Evolutionary conservation across 2,888 invertebrate species (phyloP).

Genomic region (Stenichneumon culpator): DNA sequence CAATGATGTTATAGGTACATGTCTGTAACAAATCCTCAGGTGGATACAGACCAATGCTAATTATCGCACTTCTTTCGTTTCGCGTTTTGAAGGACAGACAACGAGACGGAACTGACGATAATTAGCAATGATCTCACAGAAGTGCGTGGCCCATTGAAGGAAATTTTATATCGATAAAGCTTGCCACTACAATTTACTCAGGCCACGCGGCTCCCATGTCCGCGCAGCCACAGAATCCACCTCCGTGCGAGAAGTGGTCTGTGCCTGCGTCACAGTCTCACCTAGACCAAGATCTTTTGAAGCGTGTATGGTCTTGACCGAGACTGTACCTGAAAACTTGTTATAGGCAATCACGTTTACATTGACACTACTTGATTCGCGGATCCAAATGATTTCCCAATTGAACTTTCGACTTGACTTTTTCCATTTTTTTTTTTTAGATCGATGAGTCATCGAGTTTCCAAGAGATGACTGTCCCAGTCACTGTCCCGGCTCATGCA

Average conservation of each 20-base stretch:
- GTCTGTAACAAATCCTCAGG: conserved; percentile 90
- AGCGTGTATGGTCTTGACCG: conserved; percentile 75
- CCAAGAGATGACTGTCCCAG: no score
- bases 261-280: conserved; percentile 86
- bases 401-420: conserved; percentile 24
- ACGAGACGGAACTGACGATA: conserved; percentile 78
- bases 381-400: conserved; percentile 7
- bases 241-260: conserved; percentile 86
- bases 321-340: conserved; percentile 88
- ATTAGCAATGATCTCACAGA: conserved; percentile 83
- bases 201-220: conserved; percentile 82
- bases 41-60: conserved; percentile 85
- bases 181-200: background rate
- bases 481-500: no score
- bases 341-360: conserved; percentile 82
- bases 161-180: conserved; percentile 3
- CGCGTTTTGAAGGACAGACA: conserved; percentile 1
- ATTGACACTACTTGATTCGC: conserved; percentile 27
- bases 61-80: conserved; percentile 77
- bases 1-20: conserved; percentile 82
- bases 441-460: background rate
- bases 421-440: background rate
- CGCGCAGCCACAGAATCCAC: conserved; percentile 87
- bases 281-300: conserved; percentile 72
- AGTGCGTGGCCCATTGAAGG: conserved; percentile 75